phyloP scores from a whole-genome alignment of 2,888 invertebrate species.

The Catocala sponsa region DNA sequence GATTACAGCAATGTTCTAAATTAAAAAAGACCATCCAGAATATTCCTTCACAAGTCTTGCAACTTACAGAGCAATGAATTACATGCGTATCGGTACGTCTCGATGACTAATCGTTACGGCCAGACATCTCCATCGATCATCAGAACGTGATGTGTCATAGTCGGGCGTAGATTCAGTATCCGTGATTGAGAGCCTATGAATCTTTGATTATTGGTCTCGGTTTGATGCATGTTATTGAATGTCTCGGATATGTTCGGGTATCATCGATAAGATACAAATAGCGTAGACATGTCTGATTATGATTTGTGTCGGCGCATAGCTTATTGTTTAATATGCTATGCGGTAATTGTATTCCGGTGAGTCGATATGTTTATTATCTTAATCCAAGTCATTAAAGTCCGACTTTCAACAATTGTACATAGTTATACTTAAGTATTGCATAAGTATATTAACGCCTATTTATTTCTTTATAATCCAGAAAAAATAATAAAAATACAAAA shows the following conservation, averaged over 20 bases:
- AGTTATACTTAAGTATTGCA: no score
- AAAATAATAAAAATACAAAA: no score
- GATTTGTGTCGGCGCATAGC: conserved; percentile 2
- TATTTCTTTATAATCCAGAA: no score
- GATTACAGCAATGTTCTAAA: neutral
- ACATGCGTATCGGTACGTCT: conserved; percentile 53
- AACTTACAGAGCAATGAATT: conserved; percentile 57
- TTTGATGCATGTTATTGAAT: conserved; percentile 33
- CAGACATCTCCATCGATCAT: conserved; percentile 73
- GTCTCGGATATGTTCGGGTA: conserved; percentile 12
- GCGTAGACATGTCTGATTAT: neutral
- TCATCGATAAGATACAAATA: neutral
- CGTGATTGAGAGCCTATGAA: conserved; percentile 66
- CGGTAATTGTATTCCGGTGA: no score
- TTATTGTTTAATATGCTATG: neutral
- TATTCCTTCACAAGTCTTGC: conserved; percentile 26
- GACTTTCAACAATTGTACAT: no score
- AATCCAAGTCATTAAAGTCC: no score
- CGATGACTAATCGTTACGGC: conserved; percentile 73
- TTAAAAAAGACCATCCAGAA: conserved; percentile 23
- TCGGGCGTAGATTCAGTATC: conserved; percentile 48
- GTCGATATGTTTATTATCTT: no score
- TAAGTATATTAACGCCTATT: no score
- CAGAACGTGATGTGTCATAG: conserved; percentile 72
- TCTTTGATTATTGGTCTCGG: conserved; percentile 58